Conservation (phyloP, 2,113 vertebrate genomes). For the Glaucidium brasilianum region DNA sequence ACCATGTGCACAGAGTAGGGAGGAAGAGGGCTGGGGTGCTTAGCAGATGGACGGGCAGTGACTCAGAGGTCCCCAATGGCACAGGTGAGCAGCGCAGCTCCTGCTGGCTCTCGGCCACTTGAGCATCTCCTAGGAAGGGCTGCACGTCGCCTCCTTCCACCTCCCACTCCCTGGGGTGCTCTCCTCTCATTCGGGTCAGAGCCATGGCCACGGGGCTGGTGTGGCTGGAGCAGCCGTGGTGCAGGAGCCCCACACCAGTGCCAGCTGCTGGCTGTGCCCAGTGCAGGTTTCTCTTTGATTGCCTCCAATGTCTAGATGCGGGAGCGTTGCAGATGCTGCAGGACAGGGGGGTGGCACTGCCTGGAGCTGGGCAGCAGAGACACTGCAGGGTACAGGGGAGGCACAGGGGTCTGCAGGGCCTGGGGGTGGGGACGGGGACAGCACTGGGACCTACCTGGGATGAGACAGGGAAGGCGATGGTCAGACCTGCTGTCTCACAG, state of each 20-base stretch:
- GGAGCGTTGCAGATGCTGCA: background rate
- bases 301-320: fast-evolving
- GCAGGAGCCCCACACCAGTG: background rate
- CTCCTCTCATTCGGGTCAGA: background rate
- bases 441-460: background rate
- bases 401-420: background rate
- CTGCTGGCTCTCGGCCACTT: background rate
- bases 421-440: background rate
- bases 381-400: background rate
- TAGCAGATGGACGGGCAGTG: background rate
- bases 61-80: fast-evolving
- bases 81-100: background rate
- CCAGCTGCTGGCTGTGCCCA: background rate
- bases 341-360: background rate
- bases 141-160: background rate
- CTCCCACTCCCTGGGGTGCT: fast-evolving
- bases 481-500: background rate
- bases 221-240: background rate
- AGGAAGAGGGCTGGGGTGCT: background rate
- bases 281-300: background rate
- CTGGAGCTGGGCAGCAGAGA: background rate
- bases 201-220: fast-evolving
- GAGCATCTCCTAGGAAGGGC: background rate
- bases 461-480: fast-evolving
- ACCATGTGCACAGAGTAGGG: fast-evolving